These are phyloP conservation scores for Chelidonichthys spinosus DNA, from an alignment of 2,797 vertebrate species.

Conservation along the genomic window DNA sequence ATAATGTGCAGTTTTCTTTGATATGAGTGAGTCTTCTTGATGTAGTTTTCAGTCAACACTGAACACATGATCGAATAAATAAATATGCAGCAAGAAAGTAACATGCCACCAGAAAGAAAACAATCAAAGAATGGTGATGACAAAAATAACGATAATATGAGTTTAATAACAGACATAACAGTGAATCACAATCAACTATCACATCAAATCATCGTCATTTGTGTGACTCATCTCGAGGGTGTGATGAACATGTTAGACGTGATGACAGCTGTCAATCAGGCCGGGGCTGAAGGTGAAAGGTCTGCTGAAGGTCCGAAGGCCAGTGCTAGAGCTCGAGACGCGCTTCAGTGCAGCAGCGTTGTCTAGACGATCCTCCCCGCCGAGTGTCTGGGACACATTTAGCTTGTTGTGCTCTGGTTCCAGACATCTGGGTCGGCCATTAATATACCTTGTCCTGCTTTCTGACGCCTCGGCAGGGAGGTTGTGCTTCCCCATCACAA, in stretches of 20 bases:
- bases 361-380: constrained; percentile 64
- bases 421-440: constrained; percentile 75
- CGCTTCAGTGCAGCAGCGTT: constrained; percentile 24
- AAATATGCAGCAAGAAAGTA: not conserved
- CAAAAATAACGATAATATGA: too few species aligned
- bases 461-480: constrained; percentile 63
- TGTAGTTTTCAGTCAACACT: not conserved
- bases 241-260: not conserved
- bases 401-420: constrained; percentile 66
- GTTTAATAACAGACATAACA: too few species aligned
- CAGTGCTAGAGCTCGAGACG: not conserved
- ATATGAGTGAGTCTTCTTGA: not conserved
- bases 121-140: too few species aligned
- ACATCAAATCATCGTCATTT: constrained; percentile 35
- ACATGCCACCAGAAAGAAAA: not conserved
- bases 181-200: constrained; percentile 9
- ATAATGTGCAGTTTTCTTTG: not conserved
- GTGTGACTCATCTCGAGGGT: constrained; percentile 22
- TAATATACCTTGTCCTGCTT: constrained; percentile 80
- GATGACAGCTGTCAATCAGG: constrained; percentile 45
- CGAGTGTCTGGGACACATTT: constrained; percentile 65
- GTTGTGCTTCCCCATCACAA: constrained; percentile 58
- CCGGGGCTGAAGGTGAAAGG: constrained; percentile 41
- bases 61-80: too few species aligned
- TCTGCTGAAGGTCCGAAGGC: constrained; percentile 42